Evolutionary conservation across 2,888 invertebrate genomes (phyloP), one percentile per base, ranked within the genome.

Genomic region (Endotricha flammealis): DNA sequence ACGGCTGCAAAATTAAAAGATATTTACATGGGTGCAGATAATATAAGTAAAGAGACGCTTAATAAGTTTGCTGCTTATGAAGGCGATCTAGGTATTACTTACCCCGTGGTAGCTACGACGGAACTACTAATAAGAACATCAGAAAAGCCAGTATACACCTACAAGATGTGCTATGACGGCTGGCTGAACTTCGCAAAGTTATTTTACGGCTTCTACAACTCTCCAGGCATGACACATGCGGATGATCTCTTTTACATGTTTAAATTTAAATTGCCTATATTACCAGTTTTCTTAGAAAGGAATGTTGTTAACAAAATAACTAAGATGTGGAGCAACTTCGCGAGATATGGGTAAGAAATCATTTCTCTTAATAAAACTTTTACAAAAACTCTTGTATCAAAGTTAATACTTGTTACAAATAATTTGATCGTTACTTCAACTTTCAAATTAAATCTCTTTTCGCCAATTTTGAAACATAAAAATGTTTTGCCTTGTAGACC

Each of bases 191-290:
- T 58, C 1, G 29, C 41, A 1, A 58, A 57, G 22, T 22, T 32
- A 7, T 32, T 54, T 4, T 74, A 43, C 34, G 74, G 77, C 0
- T 77, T 67, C 35, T 36, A 49, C 7, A 48, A 43, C 1, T 50
- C 61, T n/a, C 70, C 74, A 0, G 85, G 85, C 1, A 82, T 85
- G 0, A 73, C 80, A 0, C 86, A 86, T 32, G 85, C 79, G 0
- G 85, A 86, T 42, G 86, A 85, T n/a, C 37, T 86, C 1, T 85
- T 85, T 42, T 86, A 83, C 38, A 58, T 86, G 44, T 85, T 85
- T 38, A 85, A 71, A 38, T 29, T 69, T 2, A 61, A 52, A 48
- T 28, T 57, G 0, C 54, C 62, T 0, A 32, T 70, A 2, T 46
- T 66, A 1, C 50, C 60, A 10, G 52, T 58, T 3, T 55, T 62